Evolutionary conservation across 2,113 vertebrate species (phyloP).

Genomic region (Corythoichthys intestinalis): DNA sequence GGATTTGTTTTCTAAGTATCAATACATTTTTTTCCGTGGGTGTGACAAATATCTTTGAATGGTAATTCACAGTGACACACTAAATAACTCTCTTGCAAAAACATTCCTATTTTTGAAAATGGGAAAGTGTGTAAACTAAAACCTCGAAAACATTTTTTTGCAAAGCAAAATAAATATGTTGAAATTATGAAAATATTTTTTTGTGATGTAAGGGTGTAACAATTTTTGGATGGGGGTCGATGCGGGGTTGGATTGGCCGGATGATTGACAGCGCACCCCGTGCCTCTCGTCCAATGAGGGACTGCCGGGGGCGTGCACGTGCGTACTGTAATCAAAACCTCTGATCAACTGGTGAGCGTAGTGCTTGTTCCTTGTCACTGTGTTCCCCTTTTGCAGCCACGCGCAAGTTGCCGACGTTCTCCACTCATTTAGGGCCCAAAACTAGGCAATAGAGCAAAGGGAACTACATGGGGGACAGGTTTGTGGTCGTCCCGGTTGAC

Average conservation of each 20-base stretch:
- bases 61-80: no score
- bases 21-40: no score
- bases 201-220: neutral
- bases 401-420: neutral
- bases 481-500: slow-evolving; percentile 72
- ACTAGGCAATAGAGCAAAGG: neutral
- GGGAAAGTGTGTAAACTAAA: no score
- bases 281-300: slow-evolving; percentile 47
- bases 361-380: slow-evolving; percentile 5
- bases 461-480: slow-evolving; percentile 69
- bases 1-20: no score
- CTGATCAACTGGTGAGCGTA: slow-evolving; percentile 34
- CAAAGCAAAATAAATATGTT: no score
- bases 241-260: neutral
- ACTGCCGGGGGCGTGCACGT: slow-evolving; percentile 17
- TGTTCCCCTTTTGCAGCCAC: neutral
- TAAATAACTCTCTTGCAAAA: no score
- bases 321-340: slow-evolving; percentile 52
- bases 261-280: slow-evolving; percentile 42
- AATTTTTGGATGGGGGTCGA: neutral
- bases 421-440: slow-evolving; percentile 7
- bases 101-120: no score
- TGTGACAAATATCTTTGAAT: no score
- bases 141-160: no score
- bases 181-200: no score